A percentile compares a stretch with the other conserved stretches of the same genome.
Evolutionary conservation across 2,888 invertebrate species (phyloP).

Genomic region (Abrostola tripartita): DNA sequence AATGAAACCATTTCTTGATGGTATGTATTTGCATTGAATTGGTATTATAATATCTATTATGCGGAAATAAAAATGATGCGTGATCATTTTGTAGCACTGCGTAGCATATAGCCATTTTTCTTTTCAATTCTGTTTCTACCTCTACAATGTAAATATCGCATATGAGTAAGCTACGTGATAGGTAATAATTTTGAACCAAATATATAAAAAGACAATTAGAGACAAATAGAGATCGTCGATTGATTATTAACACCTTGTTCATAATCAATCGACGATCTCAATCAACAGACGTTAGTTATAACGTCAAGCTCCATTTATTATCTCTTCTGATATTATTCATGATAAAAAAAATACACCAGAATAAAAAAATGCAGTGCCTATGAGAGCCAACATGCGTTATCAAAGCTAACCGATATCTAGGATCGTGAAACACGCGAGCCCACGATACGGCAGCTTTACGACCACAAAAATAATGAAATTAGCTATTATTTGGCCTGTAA

Average conservation of each 20-base stretch:
- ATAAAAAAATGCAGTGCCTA: conserved; percentile 23
- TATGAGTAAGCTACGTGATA: too few relatives aligned
- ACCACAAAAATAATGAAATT: conserved; percentile 82
- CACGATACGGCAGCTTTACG: conserved; percentile 69
- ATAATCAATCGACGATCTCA: too few relatives aligned
- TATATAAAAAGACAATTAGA: too few relatives aligned
- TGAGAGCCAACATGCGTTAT: conserved; percentile 30
- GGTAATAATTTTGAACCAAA: too few relatives aligned
- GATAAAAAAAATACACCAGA: conserved; percentile 1
- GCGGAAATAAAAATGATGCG: too few relatives aligned
- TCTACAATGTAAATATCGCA: too few relatives aligned
- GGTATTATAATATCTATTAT: too few relatives aligned
- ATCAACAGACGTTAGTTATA: too few relatives aligned
- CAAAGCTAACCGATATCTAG: conserved; percentile 27
- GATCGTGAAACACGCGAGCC: conserved; percentile 71
- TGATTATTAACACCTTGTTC: too few relatives aligned
- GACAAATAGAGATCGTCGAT: too few relatives aligned
- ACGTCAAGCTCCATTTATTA: neutral
- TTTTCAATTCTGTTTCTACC: neutral
- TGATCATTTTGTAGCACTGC: neutral
- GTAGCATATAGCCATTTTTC: neutral
- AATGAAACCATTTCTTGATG: too few relatives aligned
- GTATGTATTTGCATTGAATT: too few relatives aligned
- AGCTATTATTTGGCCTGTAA: conserved; percentile 69
- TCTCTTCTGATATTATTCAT: neutral